phyloP scores from a whole-genome alignment of 2,888 invertebrate genomes.

The Lamellibrachia columna region DNA sequence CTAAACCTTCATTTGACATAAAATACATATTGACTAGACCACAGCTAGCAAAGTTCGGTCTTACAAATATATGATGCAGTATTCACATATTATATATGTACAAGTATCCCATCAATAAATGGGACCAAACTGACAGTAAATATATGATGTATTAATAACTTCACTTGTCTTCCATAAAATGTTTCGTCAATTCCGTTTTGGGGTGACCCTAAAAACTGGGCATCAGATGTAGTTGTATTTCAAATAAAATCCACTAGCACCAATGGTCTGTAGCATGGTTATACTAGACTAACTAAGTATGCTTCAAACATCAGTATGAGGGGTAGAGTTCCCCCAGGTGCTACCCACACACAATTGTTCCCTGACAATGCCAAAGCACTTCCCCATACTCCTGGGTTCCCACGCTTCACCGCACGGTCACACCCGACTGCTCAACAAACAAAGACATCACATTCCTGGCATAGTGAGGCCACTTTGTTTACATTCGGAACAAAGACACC shows the following conservation, averaged over 20 bases:
- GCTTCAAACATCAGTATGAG: not conserved
- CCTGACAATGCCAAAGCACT: not conserved
- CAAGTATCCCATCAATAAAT: conserved; percentile 2
- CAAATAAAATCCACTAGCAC: not conserved
- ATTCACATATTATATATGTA: not conserved
- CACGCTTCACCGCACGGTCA: not conserved
- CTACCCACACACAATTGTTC: not conserved
- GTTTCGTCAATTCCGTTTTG: not conserved
- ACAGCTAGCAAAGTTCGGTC: not conserved
- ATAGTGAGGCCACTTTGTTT: not conserved
- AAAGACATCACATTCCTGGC: not conserved
- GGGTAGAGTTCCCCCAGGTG: not conserved
- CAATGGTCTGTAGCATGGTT: not conserved
- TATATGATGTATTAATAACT: not conserved
- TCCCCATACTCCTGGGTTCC: not conserved
- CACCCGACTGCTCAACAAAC: not conserved
- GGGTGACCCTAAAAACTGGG: not conserved
- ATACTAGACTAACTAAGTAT: not conserved
- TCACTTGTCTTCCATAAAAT: not conserved
- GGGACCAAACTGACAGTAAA: conserved; percentile 16
- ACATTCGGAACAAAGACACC: not conserved
- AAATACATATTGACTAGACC: conserved; percentile 8
- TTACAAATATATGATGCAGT: conserved; percentile 9
- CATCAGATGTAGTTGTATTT: not conserved
- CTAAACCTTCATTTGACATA: not conserved